A percentile compares a stretch with the other conserved stretches of the same genome.
Conservation (phyloP, 1,140 invertebrate genomes). For the Nilaparvata lugens region DNA sequence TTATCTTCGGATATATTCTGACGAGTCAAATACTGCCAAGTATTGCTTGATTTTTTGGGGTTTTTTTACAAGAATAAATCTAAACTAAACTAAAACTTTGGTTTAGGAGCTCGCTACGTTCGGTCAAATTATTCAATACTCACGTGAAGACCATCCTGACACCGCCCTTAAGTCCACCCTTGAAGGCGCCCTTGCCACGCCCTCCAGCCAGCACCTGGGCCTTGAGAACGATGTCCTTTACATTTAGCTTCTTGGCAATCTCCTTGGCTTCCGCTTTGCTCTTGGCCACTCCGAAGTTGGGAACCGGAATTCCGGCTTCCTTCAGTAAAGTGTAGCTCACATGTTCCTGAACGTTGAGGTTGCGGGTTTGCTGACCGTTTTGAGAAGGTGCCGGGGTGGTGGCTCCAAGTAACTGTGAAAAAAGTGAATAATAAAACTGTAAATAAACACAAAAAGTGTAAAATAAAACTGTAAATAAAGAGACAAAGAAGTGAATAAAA, state of each 20-base stretch:
- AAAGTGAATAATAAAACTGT: slow-evolving; percentile 17
- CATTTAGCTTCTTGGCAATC: slow-evolving; percentile 70
- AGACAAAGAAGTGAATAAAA: too few relatives aligned
- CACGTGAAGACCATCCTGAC: slow-evolving; percentile 86
- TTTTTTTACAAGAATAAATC: too few relatives aligned
- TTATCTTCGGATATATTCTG: too few relatives aligned
- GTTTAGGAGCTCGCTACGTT: too few relatives aligned
- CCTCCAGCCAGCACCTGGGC: slow-evolving; percentile 97
- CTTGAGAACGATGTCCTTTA: slow-evolving; percentile 85
- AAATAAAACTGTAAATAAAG: too few relatives aligned
- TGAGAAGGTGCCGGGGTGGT: slow-evolving; percentile 25
- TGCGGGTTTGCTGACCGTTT: slow-evolving; percentile 53
- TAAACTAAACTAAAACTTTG: too few relatives aligned
- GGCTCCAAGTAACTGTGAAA: slow-evolving; percentile 38
- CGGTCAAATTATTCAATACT: too few relatives aligned
- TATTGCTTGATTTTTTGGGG: too few relatives aligned
- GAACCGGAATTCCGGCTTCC: slow-evolving; percentile 80
- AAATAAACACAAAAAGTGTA: too few relatives aligned
- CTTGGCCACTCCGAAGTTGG: slow-evolving; percentile 86
- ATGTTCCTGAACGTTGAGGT: slow-evolving; percentile 92
- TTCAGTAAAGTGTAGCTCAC: slow-evolving; percentile 82
- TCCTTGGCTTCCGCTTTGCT: slow-evolving; percentile 73
- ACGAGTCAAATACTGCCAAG: too few relatives aligned
- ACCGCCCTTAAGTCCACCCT: slow-evolving; percentile 84
- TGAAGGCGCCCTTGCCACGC: slow-evolving; percentile 86